These are phyloP conservation scores for Volucella zonaria DNA, from an alignment of 2,888 invertebrate genomes.

Conservation along the genomic window DNA sequence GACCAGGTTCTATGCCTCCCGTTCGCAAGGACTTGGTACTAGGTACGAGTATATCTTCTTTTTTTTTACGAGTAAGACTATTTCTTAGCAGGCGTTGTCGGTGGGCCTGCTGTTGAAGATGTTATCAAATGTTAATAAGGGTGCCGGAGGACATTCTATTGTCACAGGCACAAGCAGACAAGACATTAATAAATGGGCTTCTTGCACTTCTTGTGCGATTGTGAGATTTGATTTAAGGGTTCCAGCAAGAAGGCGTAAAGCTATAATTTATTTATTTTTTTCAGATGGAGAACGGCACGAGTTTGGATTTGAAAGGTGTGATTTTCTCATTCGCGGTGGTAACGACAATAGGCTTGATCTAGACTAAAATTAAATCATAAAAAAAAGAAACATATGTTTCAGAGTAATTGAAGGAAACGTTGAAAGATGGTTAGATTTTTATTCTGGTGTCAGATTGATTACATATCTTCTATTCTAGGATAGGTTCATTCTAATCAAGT, in stretches of 20 bases:
- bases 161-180: constrained; percentile 71
- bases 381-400: constrained; percentile 34
- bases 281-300: constrained; percentile 61
- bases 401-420: constrained; percentile 7
- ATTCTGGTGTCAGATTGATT: no score
- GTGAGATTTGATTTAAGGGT: constrained; percentile 69
- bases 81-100: constrained; percentile 66
- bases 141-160: constrained; percentile 70
- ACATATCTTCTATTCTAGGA: no score
- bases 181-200: constrained; percentile 67
- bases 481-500: no score
- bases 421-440: no score
- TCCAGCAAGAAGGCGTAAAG: constrained; percentile 69
- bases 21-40: constrained; percentile 40
- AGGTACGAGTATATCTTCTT: constrained; percentile 11
- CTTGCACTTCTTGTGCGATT: constrained; percentile 17
- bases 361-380: not conserved
- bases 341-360: constrained; percentile 37
- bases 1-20: constrained; percentile 41
- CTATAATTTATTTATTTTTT: constrained; percentile 54
- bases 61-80: constrained; percentile 17
- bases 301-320: constrained; percentile 62
- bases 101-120: constrained; percentile 67
- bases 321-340: constrained; percentile 44
- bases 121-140: constrained; percentile 74